Conservation (phyloP, 2,113 vertebrate species). For the Nerophis lumbriciformis region DNA sequence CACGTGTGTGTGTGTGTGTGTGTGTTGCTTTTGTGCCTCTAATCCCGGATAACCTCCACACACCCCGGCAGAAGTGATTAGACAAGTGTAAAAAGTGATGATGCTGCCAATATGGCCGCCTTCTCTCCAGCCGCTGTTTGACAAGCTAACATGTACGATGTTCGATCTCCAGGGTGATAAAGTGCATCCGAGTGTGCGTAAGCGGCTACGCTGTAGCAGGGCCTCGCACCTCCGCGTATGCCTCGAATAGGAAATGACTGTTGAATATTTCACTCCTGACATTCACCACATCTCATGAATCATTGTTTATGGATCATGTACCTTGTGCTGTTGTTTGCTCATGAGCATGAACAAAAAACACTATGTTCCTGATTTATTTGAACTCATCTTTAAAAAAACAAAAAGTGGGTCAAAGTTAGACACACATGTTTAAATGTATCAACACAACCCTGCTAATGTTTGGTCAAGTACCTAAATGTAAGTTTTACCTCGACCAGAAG, state of each 20-base stretch:
- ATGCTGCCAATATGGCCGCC: conserved; percentile 37
- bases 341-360: conserved; percentile 17
- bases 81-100: conserved; percentile 54
- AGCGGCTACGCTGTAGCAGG: conserved; percentile 37
- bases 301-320: conserved; percentile 66
- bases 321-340: conserved; percentile 19
- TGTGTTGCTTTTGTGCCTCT: conserved; percentile 10
- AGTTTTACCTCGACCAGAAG: too few species aligned
- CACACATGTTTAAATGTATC: too few species aligned
- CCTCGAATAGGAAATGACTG: conserved; percentile 57
- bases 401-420: too few species aligned
- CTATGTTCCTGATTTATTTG: too few species aligned
- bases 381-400: too few species aligned
- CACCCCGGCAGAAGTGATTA: conserved; percentile 31
- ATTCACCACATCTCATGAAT: conserved; percentile 57
- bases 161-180: conserved; percentile 59
- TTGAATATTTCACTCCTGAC: conserved; percentile 65
- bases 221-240: conserved; percentile 44
- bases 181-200: conserved; percentile 62
- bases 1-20: conserved; percentile 2
- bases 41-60: conserved; percentile 21
- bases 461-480: too few species aligned
- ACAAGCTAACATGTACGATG: conserved; percentile 58
- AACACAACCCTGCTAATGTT: too few species aligned
- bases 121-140: conserved; percentile 46